phyloP scores from a whole-genome alignment of 2,888 invertebrate genomes.

The Ormyrus rosae region DNA sequence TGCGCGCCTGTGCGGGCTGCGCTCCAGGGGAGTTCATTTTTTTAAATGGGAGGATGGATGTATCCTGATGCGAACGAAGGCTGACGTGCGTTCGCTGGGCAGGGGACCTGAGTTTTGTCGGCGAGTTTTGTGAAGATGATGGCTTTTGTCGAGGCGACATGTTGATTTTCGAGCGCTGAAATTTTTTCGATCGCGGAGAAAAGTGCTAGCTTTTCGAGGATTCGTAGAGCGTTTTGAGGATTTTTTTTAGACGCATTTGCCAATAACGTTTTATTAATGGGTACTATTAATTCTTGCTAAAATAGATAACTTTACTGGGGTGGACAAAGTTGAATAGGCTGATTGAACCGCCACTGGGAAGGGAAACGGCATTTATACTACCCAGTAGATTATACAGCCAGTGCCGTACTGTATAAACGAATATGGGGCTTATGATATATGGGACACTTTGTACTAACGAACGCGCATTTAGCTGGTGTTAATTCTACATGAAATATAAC shows the following conservation, averaged over 20 bases:
- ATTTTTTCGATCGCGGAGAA: no score
- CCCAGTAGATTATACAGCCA: slow-evolving; percentile 20
- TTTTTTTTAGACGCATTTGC: background rate
- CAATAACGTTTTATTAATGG: background rate
- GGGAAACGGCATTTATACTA: slow-evolving; percentile 22
- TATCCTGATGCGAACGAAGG: no score
- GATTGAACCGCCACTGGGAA: background rate
- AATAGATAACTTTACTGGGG: background rate
- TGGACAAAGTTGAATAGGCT: slow-evolving; percentile 20
- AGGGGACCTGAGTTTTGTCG: no score
- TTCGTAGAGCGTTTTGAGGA: no score
- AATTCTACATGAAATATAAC: slow-evolving; percentile 15
- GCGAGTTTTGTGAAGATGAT: no score
- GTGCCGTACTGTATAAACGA: background rate
- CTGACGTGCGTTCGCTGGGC: no score
- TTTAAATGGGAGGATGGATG: no score
- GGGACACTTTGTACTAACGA: slow-evolving; percentile 5
- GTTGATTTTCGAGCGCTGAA: no score
- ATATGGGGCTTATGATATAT: slow-evolving; percentile 12
- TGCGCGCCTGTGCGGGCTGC: no score
- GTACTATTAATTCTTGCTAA: background rate
- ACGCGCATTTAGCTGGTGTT: background rate
- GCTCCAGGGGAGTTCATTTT: no score
- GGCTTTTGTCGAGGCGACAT: no score
- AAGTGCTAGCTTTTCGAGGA: no score